Conservation (phyloP, 2,888 invertebrate genomes). For the Epinotia nisella region DNA sequence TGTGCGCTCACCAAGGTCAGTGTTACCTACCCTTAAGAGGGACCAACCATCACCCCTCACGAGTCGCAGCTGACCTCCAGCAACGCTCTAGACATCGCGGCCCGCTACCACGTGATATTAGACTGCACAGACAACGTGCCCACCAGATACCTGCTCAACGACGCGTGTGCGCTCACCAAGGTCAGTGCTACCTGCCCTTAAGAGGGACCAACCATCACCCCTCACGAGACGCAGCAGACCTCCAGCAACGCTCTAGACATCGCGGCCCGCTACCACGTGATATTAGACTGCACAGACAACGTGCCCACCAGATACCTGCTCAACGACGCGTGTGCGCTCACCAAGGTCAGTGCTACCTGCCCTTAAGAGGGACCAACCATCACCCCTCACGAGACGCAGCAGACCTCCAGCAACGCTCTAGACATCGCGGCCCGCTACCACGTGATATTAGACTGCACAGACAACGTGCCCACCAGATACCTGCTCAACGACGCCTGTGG, state of each 20-base stretch:
- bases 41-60: conserved; percentile 85
- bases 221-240: conserved; percentile 87
- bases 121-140: conserved; percentile 99
- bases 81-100: conserved; percentile 87
- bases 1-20: conserved; percentile 88
- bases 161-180: conserved; percentile 91
- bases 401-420: conserved; percentile 88
- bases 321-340: conserved; percentile 96
- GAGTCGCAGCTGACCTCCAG: conserved; percentile 87
- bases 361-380: too few species aligned
- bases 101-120: conserved; percentile 91
- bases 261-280: conserved; percentile 89
- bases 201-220: too few species aligned
- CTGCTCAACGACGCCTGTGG: conserved; percentile 97
- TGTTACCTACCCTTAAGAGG: not conserved
- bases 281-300: conserved; percentile 98
- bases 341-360: conserved; percentile 58
- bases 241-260: conserved; percentile 88
- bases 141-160: conserved; percentile 97
- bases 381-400: conserved; percentile 82
- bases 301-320: conserved; percentile 97
- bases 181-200: conserved; percentile 50
- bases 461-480: conserved; percentile 98
- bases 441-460: conserved; percentile 95
- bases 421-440: conserved; percentile 89